Percentiles rank a stretch among this genome's conserved stretches.
Conservation (phyloP, 2,113 vertebrate species). For the Microcebus tavaratra region DNA sequence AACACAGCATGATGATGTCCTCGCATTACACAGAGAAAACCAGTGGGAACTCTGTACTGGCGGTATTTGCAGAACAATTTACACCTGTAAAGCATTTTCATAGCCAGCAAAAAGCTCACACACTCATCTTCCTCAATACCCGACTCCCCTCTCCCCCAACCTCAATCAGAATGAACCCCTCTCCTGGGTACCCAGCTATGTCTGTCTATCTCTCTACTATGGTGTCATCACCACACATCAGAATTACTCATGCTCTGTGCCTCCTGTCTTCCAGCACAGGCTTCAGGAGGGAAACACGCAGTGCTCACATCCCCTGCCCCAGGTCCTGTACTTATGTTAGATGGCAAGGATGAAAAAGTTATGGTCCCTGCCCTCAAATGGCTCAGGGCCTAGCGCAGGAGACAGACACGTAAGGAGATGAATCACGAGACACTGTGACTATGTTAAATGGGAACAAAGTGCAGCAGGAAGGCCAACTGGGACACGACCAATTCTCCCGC, state of each 20-base stretch:
- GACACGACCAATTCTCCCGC: rapidly evolving
- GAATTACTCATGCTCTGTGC: background rate
- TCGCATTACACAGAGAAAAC: background rate
- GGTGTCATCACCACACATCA: background rate
- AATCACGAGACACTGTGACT: rapidly evolving
- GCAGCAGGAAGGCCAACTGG: background rate
- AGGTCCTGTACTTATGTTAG: background rate
- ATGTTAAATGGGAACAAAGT: background rate
- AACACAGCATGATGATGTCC: background rate
- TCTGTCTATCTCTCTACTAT: too few relatives aligned
- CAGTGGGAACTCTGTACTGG: background rate
- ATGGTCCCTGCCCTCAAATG: background rate
- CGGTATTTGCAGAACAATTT: background rate
- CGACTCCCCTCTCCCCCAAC: background rate
- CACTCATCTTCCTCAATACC: background rate
- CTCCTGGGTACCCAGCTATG: background rate
- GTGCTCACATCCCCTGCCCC: background rate
- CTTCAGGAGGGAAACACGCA: background rate
- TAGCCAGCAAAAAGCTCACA: background rate
- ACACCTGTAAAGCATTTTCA: background rate
- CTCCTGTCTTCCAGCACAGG: background rate
- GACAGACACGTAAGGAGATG: background rate
- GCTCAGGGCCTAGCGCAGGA: background rate
- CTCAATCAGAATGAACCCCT: background rate
- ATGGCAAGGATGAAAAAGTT: background rate